Evolutionary conservation across 2,797 vertebrate species (phyloP), one percentile per base, ranked within the genome.

Genomic region (Ctenosaura bakeri): DNA sequence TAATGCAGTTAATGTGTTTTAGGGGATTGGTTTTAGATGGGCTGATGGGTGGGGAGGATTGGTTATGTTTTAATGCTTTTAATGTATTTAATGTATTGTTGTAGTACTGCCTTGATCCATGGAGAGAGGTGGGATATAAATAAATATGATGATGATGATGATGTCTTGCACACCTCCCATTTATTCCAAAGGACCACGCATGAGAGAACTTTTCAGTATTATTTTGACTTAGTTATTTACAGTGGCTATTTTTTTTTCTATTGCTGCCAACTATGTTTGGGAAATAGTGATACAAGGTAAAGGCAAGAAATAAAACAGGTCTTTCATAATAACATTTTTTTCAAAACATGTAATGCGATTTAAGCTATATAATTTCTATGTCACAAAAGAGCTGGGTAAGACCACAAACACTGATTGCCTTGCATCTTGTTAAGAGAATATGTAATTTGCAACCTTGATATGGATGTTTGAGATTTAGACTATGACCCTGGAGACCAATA

Each of bases 271-370:
- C 42, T 46, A 26, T 35, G 52, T 76, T 76, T 86, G 64, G 16
- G 73, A 73, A 85, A n/a, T 20, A 71, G 52, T 35, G 4, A n/a
- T 13, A 54, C 35, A n/a, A 12, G 22, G 7, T 22, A 78, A 50
- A 77, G 71, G 42, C 35, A 59, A 50, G 4, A 85, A 52, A 18
- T 73, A 52, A 32, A 73, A 52, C 9, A 3, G 32, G 46, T 85
- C 50, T 35, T 32, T 32, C 8, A 29, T 12, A 90, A 73, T 12
- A 14, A 1, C 18, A 81, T n/a, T 3, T 29, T 82, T 32, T 82
- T 80, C 64, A 88, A 81, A 62, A 29, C 42, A 76, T 90, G 87
- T n/a, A 35, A 91, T 1, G 71, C 26, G 32, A 16, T 87, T 69
- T 59, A 24, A 86, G 0, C 52, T 29, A 59, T 59, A 42, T 14